Evolutionary conservation across 2,113 vertebrate species (phyloP), one percentile per base, ranked within the genome.

Genomic region (Circaetus cinerascens): DNA sequence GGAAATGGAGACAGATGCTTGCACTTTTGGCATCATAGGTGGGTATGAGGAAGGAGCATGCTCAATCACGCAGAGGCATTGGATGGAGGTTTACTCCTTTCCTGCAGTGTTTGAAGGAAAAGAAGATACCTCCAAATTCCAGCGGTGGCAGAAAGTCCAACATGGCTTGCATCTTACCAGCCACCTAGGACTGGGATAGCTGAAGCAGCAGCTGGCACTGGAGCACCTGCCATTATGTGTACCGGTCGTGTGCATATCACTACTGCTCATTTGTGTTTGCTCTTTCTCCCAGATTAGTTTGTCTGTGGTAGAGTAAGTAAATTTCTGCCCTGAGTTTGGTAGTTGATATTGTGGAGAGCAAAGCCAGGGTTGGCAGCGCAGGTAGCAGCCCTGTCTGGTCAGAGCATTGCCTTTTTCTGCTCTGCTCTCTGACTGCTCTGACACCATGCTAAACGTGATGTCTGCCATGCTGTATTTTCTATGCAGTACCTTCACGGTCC

Each of bases 201-300:
- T 73, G 85, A 56, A 69, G 55, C 30, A 64, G 72, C 43, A 74
- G 7, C 43, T 92, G 81, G 22, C 60, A 27, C 27, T 51, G 13
- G n/a, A 41, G 13, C 27, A 53, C 8, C 36, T 82, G 18, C 21
- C 27, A 10, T 84, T 60, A 4, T 0, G 0, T 15, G 8, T 72
- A 29, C 41, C 5, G 2, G 9, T 26, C 45, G 4, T 1, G 9
- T n/a, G 30, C 0, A 0, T 38, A 11, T 66, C 36, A 8, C 60
- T 78, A 78, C 78, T 88, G 51, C 45, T 76, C 25, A 5, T 13
- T 43, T 11, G 2, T 14, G 14, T 60, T 91, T 69, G 57, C 23
- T 63, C 32, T 75, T 11, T 18, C 38, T 67, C 20, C 4, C 8
- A 50, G 13, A 46, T 56, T 32, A 50, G 10, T 17, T 75, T n/a